Conservation (phyloP, 2,888 invertebrate genomes). For the Eupsilia transversa region DNA sequence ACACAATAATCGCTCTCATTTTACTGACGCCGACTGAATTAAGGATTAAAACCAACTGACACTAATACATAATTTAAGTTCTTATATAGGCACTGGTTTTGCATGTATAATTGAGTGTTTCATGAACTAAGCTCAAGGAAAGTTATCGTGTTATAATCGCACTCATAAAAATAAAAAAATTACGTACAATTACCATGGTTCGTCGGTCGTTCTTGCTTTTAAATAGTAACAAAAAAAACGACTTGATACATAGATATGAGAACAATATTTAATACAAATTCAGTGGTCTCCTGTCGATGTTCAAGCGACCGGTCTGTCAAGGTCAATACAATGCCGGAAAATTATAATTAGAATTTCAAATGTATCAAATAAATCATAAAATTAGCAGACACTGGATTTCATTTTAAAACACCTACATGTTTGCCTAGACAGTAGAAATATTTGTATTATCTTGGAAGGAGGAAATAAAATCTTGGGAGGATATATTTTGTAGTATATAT, state of each 20-base stretch:
- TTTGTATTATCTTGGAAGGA: not conserved
- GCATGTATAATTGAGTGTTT: constrained; percentile 7
- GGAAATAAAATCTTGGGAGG: not conserved
- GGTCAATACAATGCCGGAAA: constrained; percentile 34
- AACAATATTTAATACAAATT: not conserved
- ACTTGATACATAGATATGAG: not conserved
- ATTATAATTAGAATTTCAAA: constrained; percentile 26
- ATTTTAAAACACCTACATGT: not conserved
- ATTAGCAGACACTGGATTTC: constrained; percentile 1
- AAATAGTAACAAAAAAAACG: not conserved
- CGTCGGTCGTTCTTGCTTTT: not conserved
- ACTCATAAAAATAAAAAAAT: not conserved
- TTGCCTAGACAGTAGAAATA: not conserved
- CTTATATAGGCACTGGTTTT: constrained; percentile 42
- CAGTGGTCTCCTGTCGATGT: not conserved
- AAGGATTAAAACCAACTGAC: constrained; percentile 27
- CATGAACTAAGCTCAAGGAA: not conserved
- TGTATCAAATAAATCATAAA: constrained; percentile 9
- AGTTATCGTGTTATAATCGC: not conserved
- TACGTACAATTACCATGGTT: too few species aligned
- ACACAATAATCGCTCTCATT: constrained; percentile 25
- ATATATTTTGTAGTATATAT: not conserved
- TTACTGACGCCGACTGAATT: constrained; percentile 13
- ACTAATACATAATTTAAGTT: not conserved
- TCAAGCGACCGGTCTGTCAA: constrained; percentile 23